These are phyloP conservation scores for Malaclemys terrapin DNA, from an alignment of 2,113 vertebrate genomes.

Conservation along the genomic window DNA sequence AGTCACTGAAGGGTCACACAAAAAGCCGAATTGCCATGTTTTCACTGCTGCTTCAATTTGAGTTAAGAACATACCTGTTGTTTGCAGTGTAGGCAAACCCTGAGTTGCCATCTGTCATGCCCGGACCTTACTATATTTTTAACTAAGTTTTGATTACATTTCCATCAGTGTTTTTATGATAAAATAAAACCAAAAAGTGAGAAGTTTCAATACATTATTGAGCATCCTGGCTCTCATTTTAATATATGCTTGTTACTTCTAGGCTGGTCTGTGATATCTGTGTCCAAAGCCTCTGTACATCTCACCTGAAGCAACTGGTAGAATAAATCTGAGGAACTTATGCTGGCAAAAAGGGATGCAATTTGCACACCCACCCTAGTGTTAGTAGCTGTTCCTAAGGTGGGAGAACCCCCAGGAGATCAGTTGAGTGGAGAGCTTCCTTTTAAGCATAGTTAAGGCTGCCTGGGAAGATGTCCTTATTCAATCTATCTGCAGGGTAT, in stretches of 20 bases:
- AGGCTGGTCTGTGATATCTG: not conserved
- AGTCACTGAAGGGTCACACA: not conserved
- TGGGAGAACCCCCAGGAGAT: not conserved
- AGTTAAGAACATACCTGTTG: not conserved
- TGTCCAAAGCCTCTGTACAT: not conserved
- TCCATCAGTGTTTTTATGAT: not conserved
- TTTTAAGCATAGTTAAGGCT: not conserved
- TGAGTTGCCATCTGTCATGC: not conserved
- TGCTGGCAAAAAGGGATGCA: not conserved
- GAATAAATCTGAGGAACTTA: not conserved
- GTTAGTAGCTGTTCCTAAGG: not conserved
- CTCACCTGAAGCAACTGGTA: not conserved
- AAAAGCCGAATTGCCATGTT: not conserved
- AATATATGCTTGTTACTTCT: not conserved
- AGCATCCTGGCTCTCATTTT: not conserved
- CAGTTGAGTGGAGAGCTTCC: too few species aligned
- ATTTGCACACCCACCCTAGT: rapidly evolving
- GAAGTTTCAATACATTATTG: rapidly evolving
- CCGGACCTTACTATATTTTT: not conserved
- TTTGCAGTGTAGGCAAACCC: rapidly evolving
- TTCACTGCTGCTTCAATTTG: not conserved
- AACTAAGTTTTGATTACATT: not conserved
- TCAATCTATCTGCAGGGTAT: not conserved
- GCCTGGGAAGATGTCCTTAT: not conserved
- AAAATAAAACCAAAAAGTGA: not conserved